Percentiles rank a stretch among this genome's conserved stretches.
phyloP scores from a whole-genome alignment of 2,888 invertebrate genomes.

The Parochlus steinenii region DNA sequence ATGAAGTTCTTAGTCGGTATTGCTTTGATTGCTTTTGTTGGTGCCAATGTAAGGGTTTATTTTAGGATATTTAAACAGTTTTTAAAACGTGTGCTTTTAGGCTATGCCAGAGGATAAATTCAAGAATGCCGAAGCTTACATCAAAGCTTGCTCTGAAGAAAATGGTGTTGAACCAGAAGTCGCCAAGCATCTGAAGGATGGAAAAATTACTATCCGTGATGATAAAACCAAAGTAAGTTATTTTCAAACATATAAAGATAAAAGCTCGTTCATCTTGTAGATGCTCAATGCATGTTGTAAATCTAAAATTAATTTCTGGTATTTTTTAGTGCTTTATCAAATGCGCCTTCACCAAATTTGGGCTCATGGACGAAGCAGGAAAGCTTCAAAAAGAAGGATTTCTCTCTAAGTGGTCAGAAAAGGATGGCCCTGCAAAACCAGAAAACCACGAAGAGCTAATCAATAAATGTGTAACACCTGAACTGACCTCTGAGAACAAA shows the following conservation, averaged over 20 bases:
- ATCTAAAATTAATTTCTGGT: not conserved
- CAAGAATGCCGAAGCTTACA: conserved; percentile 17
- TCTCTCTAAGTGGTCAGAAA: conserved; percentile 1
- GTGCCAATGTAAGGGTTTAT: not conserved
- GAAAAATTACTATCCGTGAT: conserved; percentile 18
- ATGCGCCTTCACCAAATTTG: conserved; percentile 23
- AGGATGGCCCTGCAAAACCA: not conserved
- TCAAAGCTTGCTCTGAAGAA: conserved; percentile 18
- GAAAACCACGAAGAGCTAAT: not conserved
- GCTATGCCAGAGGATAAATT: conserved; percentile 19
- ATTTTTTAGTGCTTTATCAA: conserved; percentile 22
- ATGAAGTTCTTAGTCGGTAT: not conserved
- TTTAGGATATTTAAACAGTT: not conserved
- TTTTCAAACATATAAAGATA: too few species aligned
- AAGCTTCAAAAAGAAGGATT: conserved; percentile 17
- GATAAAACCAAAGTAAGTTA: conserved; percentile 13
- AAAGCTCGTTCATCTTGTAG: too few species aligned
- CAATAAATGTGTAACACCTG: conserved; percentile 1
- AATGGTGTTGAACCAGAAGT: conserved; percentile 19
- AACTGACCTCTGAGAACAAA: not conserved
- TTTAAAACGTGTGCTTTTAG: not conserved
- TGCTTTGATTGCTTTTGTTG: not conserved
- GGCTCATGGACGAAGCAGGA: conserved; percentile 19
- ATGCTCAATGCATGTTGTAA: not conserved
- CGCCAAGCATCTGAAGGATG: conserved; percentile 17